These are phyloP conservation scores for Sarcophaga bullata DNA, from an alignment of 1,140 invertebrate genomes.

Conservation along the genomic window DNA sequence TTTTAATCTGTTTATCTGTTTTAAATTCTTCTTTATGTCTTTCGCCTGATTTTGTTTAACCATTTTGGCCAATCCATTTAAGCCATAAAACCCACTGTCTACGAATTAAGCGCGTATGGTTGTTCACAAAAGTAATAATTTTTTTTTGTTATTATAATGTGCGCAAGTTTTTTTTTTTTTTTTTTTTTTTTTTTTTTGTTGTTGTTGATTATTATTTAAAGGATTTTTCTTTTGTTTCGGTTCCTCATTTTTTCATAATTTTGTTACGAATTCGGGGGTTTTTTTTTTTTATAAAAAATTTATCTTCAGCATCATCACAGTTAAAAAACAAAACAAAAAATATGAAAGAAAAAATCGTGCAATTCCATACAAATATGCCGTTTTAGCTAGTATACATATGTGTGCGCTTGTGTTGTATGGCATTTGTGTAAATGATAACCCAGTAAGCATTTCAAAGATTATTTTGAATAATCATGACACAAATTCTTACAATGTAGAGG, in stretches of 20 bases:
- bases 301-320: slow-evolving; percentile 21
- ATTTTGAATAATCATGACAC: no score
- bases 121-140: neutral
- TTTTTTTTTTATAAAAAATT: neutral
- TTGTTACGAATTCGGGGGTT: neutral
- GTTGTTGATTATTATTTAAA: neutral
- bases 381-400: no score
- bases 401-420: no score
- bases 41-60: no score
- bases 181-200: no score
- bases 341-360: neutral
- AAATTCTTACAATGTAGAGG: no score
- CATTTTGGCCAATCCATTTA: no score
- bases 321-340: no score
- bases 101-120: neutral
- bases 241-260: neutral
- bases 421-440: no score
- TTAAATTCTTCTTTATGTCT: no score
- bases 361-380: neutral
- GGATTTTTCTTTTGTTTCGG: neutral
- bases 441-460: no score
- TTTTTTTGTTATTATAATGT: neutral
- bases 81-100: neutral
- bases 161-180: neutral
- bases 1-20: no score